Evolutionary conservation across 2,888 invertebrate species (phyloP), one percentile per base, ranked within the genome.

Genomic region (Chironomus tentans): DNA sequence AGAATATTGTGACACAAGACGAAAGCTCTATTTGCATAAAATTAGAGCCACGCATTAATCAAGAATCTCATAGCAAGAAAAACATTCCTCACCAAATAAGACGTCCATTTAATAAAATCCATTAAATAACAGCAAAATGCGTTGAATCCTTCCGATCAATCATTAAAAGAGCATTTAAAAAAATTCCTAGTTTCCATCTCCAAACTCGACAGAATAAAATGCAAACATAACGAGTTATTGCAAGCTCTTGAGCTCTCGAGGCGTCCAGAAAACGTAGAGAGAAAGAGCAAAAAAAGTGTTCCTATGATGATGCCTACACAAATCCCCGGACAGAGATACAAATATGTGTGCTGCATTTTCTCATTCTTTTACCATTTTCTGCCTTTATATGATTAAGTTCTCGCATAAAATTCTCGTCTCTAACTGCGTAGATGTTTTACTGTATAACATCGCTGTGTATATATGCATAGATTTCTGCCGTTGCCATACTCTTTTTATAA

Each of bases 371-470:
- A 65, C 18, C 21, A 7, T 18, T 56, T 56, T 56, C 18, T 56
- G 56, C 56, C 65, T 65, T 65, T 65, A 65, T 65, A 65, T 65
- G 65, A 65, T 65, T 65, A 65, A 65, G 65, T 65, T 65, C 65
- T 65, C 65, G 65, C 65, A 65, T 65, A 65, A 65, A 65, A 65
- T 65, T 65, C 65, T 65, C 65, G 65, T 21, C 22, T 22, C 18
- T 18, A 56, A 56, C 56, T 56, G 56, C 56, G 56, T 56, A 56
- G 56, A 56, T 56, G 38, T 38, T 38, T 38, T 38, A 38, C 38
- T 38, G 38, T 38, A 38, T 38, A 38, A 38, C 38, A 38, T 38
- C 38, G 38, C 38, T 38, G 38, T 38, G 38, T 38, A 38, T 38
- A 38, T 38, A 38, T 38, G 38, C 38, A 38, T 38, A 38, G 38